A percentile compares a stretch with the other conserved stretches of the same genome.
Conservation (phyloP, 1,140 invertebrate genomes). For the Zaprionus kolodkinae region DNA sequence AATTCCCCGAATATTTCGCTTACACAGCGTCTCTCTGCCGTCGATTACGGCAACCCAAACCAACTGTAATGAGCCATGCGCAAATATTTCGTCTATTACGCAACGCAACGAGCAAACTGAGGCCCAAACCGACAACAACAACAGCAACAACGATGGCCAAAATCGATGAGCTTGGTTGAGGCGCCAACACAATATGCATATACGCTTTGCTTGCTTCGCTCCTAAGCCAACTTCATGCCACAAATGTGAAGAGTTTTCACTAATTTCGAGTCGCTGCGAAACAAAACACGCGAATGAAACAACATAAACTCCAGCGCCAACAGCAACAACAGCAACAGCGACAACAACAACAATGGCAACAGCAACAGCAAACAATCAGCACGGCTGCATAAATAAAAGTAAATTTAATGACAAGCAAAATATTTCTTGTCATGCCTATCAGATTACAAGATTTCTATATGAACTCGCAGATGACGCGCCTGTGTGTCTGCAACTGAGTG, state of each 20-base stretch:
- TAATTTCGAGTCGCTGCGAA: constrained; percentile 76
- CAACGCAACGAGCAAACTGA: constrained; percentile 44
- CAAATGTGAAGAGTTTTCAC: constrained; percentile 80
- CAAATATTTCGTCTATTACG: constrained; percentile 80
- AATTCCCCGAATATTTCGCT: constrained; percentile 69
- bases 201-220: constrained; percentile 33
- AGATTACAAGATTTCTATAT: constrained; percentile 82
- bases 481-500: constrained; percentile 45
- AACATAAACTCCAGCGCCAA: constrained; percentile 43
- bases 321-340: constrained; percentile 60
- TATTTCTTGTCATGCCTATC: constrained; percentile 83
- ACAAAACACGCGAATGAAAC: constrained; percentile 79
- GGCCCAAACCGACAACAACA: constrained; percentile 28
- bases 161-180: constrained; percentile 70
- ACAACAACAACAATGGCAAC: constrained; percentile 8
- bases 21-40: constrained; percentile 40
- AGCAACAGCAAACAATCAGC: constrained; percentile 62
- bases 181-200: constrained; percentile 75
- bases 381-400: constrained; percentile 81
- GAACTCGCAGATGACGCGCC: constrained; percentile 72
- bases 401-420: constrained; percentile 83
- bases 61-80: constrained; percentile 78
- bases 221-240: constrained; percentile 64
- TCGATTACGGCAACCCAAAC: constrained; percentile 74
- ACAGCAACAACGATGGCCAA: constrained; percentile 55